These are phyloP conservation scores for Corticium candelabrum DNA, from an alignment of 37 sponge, comb jelly and placozoan genomes.

Conservation along the genomic window DNA sequence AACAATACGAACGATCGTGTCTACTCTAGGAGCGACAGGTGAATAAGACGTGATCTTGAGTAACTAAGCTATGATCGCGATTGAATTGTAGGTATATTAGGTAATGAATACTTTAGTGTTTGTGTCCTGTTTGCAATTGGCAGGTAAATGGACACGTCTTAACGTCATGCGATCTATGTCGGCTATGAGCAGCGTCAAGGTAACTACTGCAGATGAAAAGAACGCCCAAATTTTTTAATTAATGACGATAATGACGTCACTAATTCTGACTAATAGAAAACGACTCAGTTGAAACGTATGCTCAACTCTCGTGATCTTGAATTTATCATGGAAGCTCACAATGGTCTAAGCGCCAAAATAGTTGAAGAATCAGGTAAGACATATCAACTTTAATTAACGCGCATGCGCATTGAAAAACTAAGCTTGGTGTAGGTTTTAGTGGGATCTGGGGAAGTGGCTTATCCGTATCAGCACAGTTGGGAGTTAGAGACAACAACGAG, in stretches of 20 bases:
- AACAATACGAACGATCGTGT: too few species aligned
- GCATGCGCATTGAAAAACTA: too few species aligned
- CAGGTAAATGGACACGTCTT: too few species aligned
- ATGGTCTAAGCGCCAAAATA: neutral
- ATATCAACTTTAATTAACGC: too few species aligned
- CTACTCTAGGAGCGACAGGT: too few species aligned
- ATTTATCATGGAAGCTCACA: neutral
- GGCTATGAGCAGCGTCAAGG: neutral
- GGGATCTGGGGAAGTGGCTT: neutral
- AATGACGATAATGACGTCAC: too few species aligned
- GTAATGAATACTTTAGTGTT: too few species aligned
- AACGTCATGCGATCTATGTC: neutral
- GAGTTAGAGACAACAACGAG: neutral
- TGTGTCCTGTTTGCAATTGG: too few species aligned
- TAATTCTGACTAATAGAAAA: neutral
- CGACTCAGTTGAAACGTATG: neutral
- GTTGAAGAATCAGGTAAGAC: neutral
- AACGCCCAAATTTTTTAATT: neutral
- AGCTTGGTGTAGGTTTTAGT: neutral
- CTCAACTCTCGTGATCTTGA: neutral
- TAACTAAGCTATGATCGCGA: too few species aligned
- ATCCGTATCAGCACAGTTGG: neutral
- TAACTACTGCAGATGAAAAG: neutral
- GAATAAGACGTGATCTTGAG: too few species aligned
- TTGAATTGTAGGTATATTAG: too few species aligned